Evolutionary conservation across 2,113 vertebrate species (phyloP), one percentile per base, ranked within the genome.

Genomic region (Chrysochloris asiatica): DNA sequence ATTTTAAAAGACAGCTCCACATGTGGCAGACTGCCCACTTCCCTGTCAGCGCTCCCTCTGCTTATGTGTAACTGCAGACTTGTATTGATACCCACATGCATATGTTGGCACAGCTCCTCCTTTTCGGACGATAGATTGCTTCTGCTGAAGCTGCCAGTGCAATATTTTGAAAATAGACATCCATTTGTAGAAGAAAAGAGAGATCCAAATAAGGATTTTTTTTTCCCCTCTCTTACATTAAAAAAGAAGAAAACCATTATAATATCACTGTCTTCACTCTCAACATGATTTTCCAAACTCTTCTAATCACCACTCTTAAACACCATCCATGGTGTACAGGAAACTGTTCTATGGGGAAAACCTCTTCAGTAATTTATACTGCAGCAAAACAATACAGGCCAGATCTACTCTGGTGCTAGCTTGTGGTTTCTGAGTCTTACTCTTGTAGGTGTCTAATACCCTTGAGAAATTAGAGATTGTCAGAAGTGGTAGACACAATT

Each of bases 61-160:
- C 97, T 97, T 95, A 54, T 84, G 95, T 93, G 84, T 72, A 97
- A 94, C 94, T 95, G 95, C 93, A 95, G 96, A 80, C 96, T 95
- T 83, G 81, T 97, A 97, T 95, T 97, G 97, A 96, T 97, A 95
- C 94, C 96, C 88, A 38, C 86, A 91, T 54, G 95, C 97, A 93
- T 95, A 95, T 96, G 96, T 93, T 97, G 97, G 95, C 97, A 92
- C 95, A 50, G 96, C 94, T 94, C 93, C 94, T 89, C 96, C 97
- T 96, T 96, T 91, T 94, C 95, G 91, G 96, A 96, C 86, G 50
- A 97, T 96, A 97, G 95, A 97, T 97, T 92, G 92, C 95, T 97
- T 93, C 67, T 95, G 93, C 96, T 50, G 90, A 95, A 95, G 96
- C 97, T 98, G 98, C 96, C 97, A 97, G 96, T 96, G 97, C 97